Conservation (phyloP, 2,888 invertebrate genomes). For the Harpalus rufipes region DNA sequence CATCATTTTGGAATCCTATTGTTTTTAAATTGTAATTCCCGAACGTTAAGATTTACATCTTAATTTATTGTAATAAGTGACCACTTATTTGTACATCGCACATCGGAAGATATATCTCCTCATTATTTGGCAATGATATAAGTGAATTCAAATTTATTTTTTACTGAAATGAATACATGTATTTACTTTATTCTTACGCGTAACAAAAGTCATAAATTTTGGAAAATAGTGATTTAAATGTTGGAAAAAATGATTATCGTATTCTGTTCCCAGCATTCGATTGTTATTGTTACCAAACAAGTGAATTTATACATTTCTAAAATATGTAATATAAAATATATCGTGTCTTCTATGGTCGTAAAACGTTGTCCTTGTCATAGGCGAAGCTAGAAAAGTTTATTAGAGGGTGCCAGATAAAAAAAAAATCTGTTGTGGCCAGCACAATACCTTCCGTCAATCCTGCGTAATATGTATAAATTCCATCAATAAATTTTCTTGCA, state of each 20-base stretch:
- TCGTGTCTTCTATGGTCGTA: no score
- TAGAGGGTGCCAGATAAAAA: no score
- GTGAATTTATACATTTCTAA: no score
- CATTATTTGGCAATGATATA: neutral
- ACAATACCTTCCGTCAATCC: no score
- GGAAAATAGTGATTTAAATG: neutral
- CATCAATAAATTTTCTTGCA: no score
- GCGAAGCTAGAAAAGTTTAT: no score
- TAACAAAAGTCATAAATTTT: neutral
- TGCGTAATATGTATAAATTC: no score
- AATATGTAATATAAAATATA: no score
- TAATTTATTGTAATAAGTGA: constrained; percentile 4
- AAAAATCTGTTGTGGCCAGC: no score
- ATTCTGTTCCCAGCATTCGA: neutral
- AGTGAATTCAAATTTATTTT: neutral
- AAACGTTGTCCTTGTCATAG: no score
- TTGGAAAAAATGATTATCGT: neutral
- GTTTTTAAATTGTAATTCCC: constrained; percentile 9
- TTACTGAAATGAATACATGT: neutral
- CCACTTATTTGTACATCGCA: neutral
- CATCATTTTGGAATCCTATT: constrained; percentile 17
- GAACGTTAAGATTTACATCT: neutral
- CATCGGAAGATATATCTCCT: neutral
- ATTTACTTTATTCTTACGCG: neutral
- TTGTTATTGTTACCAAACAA: no score